Evolutionary conservation across 2,797 vertebrate genomes (phyloP), one percentile per base, ranked within the genome.

Genomic region (Enteromius treurensis): DNA sequence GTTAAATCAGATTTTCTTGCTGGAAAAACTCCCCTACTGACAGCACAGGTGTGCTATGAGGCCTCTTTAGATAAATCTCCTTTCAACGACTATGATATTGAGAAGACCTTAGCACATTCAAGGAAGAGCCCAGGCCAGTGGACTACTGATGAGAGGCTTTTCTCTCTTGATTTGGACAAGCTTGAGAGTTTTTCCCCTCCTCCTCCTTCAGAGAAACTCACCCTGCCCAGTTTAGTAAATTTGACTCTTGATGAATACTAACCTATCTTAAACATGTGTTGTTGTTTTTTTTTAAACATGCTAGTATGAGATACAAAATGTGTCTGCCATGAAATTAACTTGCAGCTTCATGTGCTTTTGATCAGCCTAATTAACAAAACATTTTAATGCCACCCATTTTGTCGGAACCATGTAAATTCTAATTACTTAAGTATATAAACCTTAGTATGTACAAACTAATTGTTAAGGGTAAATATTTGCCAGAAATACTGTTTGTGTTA

Each of bases 181-280:
- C 75, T 95, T 34, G 90, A 91, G 67, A 85, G 86, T 2, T 85
- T 87, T 3, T 90, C 93, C 0, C 85, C 92, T 6, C 78, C 86
- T 9, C 86, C 79, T 45, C 88, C 32, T 40, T 32, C 79, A 49
- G 90, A 88, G 29, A 90, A 91, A 11, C 91, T 91, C 75, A 87
- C 67, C 82, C 90, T 95, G 69, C 93, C 94, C 1, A 86, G 88
- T 79, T 91, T 95, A 5, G 87, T 95, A 69, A 90, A 93, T 88
- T 94, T 95, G 26, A 94, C 93, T 0, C 87, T 94, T 21, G 94
- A 95, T 86, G 92, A 94, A 79, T 84, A 91, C 89, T 93, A 93
- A 76, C 87, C 77, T 85, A 87, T 84, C 37, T 65, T 45, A 23
- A 64, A 49, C 19, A 2, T 58, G 0, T 13, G 4, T 3, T 53